Percentiles rank a stretch among this genome's conserved stretches.
Evolutionary conservation across 2,113 vertebrate genomes (phyloP).

Genomic region (Podarcis cretensis): DNA sequence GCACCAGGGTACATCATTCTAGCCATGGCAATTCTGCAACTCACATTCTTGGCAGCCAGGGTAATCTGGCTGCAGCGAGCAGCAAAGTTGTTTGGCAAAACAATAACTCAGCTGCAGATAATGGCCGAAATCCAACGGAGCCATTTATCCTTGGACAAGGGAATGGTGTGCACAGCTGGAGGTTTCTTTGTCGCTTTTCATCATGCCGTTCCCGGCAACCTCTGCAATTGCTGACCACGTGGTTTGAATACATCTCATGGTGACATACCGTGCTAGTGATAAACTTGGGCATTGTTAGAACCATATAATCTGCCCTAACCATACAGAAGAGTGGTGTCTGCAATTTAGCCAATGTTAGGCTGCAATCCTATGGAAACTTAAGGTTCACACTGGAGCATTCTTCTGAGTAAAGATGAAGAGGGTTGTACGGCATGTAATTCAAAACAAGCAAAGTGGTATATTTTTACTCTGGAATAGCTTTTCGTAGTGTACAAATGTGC

Average conservation of each 20-base stretch:
- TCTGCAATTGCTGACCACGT: background rate
- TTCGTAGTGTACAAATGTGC: background rate
- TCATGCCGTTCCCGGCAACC: background rate
- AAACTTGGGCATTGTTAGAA: background rate
- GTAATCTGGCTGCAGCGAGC: background rate
- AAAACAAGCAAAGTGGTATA: background rate
- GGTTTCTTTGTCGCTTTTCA: background rate
- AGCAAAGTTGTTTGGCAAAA: background rate
- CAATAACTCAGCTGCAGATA: slow-evolving; percentile 11
- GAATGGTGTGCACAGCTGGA: background rate
- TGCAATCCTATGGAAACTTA: background rate
- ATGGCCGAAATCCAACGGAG: background rate
- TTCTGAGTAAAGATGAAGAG: background rate
- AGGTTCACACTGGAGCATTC: background rate
- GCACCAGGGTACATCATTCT: background rate
- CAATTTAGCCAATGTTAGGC: background rate
- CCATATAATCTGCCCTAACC: background rate
- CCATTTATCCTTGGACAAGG: background rate
- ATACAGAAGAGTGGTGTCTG: background rate
- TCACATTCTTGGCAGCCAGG: background rate
- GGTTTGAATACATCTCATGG: background rate
- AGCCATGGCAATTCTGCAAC: background rate
- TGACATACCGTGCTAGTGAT: background rate
- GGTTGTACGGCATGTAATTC: background rate
- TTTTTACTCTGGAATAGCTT: background rate